phyloP scores from a whole-genome alignment of 1,140 invertebrate species.

The Nebria ingens region DNA sequence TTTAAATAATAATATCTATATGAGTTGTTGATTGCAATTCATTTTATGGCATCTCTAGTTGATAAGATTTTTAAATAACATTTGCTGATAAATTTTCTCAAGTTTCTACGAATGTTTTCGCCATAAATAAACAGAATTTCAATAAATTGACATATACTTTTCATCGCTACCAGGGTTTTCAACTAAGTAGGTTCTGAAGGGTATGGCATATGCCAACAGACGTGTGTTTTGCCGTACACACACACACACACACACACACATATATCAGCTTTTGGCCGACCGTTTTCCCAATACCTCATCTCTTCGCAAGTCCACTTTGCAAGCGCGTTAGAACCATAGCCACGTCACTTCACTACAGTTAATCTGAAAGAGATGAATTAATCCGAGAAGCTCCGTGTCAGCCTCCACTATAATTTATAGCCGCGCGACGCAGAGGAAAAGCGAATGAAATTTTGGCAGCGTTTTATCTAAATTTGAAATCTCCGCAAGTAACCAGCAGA shows the following conservation, averaged over 20 bases:
- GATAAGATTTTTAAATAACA: too few relatives aligned
- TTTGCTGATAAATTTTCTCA: too few relatives aligned
- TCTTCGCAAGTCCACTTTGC: too few relatives aligned
- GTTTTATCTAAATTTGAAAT: conserved; percentile 10
- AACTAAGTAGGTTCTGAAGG: neutral
- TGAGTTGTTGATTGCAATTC: too few relatives aligned
- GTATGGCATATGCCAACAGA: neutral
- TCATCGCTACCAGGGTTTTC: too few relatives aligned
- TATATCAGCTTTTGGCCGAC: neutral
- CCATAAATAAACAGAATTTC: too few relatives aligned
- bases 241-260: neutral
- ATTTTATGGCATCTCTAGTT: too few relatives aligned
- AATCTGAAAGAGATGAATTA: conserved; percentile 34
- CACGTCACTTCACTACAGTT: conserved; percentile 29
- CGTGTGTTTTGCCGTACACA: neutral
- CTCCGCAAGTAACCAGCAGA: neutral
- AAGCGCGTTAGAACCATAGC: neutral
- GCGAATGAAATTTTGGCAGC: conserved; percentile 8
- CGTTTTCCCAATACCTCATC: neutral
- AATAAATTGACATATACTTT: too few relatives aligned
- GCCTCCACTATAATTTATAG: neutral
- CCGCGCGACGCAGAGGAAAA: neutral
- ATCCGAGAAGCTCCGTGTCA: conserved; percentile 15
- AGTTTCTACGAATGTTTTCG: too few relatives aligned
- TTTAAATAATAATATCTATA: too few relatives aligned